Conservation (phyloP, 2,888 invertebrate species). For the Coecobrya sp. region DNA sequence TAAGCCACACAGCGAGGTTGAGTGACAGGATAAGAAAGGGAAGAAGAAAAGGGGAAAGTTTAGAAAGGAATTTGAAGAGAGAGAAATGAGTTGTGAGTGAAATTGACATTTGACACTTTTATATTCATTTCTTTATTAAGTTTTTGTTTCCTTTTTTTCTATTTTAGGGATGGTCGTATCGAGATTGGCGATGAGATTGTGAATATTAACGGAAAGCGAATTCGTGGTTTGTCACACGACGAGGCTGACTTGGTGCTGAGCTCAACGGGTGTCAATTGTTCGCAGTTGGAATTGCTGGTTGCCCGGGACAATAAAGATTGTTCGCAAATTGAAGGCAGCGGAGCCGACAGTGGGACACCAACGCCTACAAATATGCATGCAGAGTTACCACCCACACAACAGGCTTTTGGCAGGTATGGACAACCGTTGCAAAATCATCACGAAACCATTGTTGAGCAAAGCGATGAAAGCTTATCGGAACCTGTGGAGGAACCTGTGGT, state of each 20-base stretch:
- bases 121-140: background rate
- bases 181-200: conserved; percentile 92
- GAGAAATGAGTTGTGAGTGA: conserved; percentile 37
- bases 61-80: conserved; percentile 27
- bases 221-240: conserved; percentile 89
- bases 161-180: conserved; percentile 90
- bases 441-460: conserved; percentile 84
- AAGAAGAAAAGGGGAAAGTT: background rate
- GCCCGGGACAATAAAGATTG: conserved; percentile 80
- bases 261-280: conserved; percentile 83
- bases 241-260: conserved; percentile 81
- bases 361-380: conserved; percentile 39
- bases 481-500: conserved; percentile 9
- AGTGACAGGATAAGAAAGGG: background rate
- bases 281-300: conserved; percentile 85
- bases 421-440: conserved; percentile 34
- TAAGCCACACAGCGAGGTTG: background rate
- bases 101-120: conserved; percentile 29
- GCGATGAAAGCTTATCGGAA: conserved; percentile 80
- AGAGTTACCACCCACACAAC: background rate
- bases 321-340: background rate
- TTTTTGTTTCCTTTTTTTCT: background rate
- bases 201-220: conserved; percentile 91
- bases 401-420: background rate
- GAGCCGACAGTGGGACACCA: background rate